phyloP scores from a whole-genome alignment of 2,888 invertebrate genomes.

The Eulithis testata region DNA sequence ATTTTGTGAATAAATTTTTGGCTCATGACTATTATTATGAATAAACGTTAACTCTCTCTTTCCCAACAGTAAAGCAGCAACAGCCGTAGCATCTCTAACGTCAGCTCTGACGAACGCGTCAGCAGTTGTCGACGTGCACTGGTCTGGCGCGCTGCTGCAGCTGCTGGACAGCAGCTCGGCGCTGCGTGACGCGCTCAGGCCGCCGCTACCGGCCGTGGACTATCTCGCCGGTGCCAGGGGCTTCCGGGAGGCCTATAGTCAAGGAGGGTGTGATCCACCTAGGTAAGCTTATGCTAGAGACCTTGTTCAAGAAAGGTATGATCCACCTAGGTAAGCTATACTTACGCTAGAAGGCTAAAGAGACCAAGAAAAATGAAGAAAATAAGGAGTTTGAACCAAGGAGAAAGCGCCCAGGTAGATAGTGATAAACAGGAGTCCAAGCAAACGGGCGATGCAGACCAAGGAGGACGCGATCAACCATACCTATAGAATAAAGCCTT shows the following conservation, averaged over 20 bases:
- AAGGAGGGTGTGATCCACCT: conserved; percentile 88
- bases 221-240: conserved; percentile 86
- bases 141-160: conserved; percentile 85
- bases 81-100: conserved; percentile 56
- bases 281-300: conserved; percentile 59
- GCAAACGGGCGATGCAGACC: too few relatives aligned
- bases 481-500: too few relatives aligned
- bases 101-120: conserved; percentile 50
- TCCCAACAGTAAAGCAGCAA: conserved; percentile 64
- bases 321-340: conserved; percentile 85
- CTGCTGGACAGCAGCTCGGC: conserved; percentile 85
- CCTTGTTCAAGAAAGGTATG: conserved; percentile 84
- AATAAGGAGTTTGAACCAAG: too few relatives aligned
- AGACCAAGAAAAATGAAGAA: too few relatives aligned
- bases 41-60: too few relatives aligned
- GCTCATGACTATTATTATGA: too few relatives aligned
- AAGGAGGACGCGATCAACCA: too few relatives aligned
- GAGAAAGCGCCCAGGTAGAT: too few relatives aligned
- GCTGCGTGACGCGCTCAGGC: conserved; percentile 58
- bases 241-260: conserved; percentile 87
- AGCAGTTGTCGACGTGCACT: conserved; percentile 53
- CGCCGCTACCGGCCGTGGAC: conserved; percentile 86
- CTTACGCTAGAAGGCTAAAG: too few relatives aligned
- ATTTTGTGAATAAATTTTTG: too few relatives aligned
- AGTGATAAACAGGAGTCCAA: too few relatives aligned